Evolutionary conservation across 1,140 invertebrate genomes (phyloP).

Genomic region (Charaxes varanes): DNA sequence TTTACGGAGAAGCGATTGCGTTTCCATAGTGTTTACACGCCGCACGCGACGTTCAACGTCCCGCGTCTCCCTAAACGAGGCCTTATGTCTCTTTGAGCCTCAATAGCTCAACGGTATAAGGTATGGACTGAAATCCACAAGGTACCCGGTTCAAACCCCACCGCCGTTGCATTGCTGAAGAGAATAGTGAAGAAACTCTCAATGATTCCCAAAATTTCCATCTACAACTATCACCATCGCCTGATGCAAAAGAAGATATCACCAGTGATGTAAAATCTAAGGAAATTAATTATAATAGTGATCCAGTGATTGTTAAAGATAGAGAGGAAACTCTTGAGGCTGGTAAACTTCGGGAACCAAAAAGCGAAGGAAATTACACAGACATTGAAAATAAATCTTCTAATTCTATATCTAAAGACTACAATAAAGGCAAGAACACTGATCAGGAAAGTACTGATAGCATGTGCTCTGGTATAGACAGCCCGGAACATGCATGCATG

Average conservation of each 20-base stretch:
- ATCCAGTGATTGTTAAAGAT: constrained; percentile 38
- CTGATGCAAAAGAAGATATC: constrained; percentile 23
- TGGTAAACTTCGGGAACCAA: constrained; percentile 33
- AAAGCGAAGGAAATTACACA: constrained; percentile 46
- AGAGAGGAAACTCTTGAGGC: constrained; percentile 35
- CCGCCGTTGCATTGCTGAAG: constrained; percentile 46
- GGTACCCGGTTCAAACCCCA: too few relatives aligned
- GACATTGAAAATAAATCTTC: constrained; percentile 39
- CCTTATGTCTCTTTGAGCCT: too few relatives aligned
- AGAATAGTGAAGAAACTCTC: constrained; percentile 31
- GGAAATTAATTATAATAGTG: constrained; percentile 33
- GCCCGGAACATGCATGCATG: constrained; percentile 51
- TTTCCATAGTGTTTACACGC: too few relatives aligned
- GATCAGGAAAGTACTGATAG: constrained; percentile 64
- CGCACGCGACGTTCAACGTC: too few relatives aligned
- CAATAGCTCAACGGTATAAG: too few relatives aligned
- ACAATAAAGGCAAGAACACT: constrained; percentile 37
- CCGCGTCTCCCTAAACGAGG: too few relatives aligned
- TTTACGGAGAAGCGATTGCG: too few relatives aligned
- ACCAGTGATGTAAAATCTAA: constrained; percentile 23
- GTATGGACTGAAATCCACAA: too few relatives aligned
- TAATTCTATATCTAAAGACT: constrained; percentile 29
- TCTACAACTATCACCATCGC: constrained; percentile 43
- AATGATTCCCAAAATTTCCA: constrained; percentile 62
- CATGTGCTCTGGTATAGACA: constrained; percentile 45